Percentiles rank a stretch among this genome's conserved stretches.
These are phyloP conservation scores for Agrilus mali DNA, from an alignment of 2,888 invertebrate genomes.

Conservation along the genomic window DNA sequence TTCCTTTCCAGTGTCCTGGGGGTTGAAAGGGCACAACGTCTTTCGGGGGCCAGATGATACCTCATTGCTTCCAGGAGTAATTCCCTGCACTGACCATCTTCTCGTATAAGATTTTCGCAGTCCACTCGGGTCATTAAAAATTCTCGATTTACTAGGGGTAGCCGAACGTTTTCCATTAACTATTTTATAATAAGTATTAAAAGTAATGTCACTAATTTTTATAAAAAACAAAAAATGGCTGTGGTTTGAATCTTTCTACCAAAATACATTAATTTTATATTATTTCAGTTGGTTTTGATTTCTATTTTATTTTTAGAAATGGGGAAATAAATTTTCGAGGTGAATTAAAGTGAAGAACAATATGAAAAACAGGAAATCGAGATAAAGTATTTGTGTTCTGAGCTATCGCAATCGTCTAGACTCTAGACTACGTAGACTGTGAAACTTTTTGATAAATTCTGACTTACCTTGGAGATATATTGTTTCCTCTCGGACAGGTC, in stretches of 20 bases:
- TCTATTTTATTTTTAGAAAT: too few relatives aligned
- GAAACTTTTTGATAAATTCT: not conserved
- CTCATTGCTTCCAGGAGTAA: conserved; percentile 56
- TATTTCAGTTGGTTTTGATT: too few relatives aligned
- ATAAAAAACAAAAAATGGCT: too few relatives aligned
- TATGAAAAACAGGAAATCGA: too few relatives aligned
- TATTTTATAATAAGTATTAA: conserved; percentile 21
- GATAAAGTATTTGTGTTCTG: too few relatives aligned
- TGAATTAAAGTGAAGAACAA: too few relatives aligned
- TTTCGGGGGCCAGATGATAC: conserved; percentile 55
- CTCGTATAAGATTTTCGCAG: conserved; percentile 49
- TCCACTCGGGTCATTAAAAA: conserved; percentile 57
- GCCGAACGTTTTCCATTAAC: conserved; percentile 50
- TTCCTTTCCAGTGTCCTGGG: conserved; percentile 49
- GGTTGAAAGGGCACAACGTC: conserved; percentile 46
- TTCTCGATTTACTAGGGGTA: conserved; percentile 50
- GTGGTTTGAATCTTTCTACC: too few relatives aligned
- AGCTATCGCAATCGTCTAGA: too few relatives aligned
- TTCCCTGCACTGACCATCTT: conserved; percentile 50
- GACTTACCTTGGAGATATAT: conserved; percentile 42
- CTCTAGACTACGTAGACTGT: too few relatives aligned
- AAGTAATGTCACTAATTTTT: not conserved
- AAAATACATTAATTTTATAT: too few relatives aligned
- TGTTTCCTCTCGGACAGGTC: conserved; percentile 44
- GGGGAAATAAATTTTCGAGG: too few relatives aligned